phyloP scores from a whole-genome alignment of 1,140 invertebrate species.

The Bombus balteatus region DNA sequence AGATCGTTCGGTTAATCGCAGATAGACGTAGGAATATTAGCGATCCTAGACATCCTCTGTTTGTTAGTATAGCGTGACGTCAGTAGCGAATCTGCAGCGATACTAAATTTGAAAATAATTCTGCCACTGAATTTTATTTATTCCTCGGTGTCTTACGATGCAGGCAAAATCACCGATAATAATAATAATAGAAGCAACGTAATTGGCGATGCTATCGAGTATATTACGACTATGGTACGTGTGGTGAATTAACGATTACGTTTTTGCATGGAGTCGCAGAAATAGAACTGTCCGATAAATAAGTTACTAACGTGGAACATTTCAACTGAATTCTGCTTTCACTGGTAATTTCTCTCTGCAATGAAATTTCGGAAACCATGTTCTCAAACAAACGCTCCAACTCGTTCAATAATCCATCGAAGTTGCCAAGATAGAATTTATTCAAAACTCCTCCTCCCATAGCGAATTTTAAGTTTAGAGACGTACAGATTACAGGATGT shows the following conservation, averaged over 20 bases:
- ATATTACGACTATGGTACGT: not conserved
- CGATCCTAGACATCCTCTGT: not conserved
- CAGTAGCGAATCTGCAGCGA: no score
- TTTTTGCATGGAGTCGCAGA: not conserved
- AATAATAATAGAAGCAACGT: not conserved
- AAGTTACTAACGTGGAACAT: no score
- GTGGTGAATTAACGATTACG: not conserved
- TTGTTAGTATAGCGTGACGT: not conserved
- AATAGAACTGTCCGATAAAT: no score
- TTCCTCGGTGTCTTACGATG: not conserved
- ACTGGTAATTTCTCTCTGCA: no score
- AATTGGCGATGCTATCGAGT: not conserved
- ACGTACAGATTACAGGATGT: not conserved
- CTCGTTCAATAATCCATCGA: not conserved
- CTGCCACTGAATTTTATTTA: not conserved
- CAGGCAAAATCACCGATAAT: no score
- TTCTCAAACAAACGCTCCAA: not conserved
- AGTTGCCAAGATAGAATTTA: not conserved
- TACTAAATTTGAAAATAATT: not conserved
- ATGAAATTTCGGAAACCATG: not conserved
- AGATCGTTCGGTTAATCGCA: not conserved
- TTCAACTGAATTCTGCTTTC: not conserved
- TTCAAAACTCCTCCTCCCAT: not conserved
- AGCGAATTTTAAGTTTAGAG: not conserved
- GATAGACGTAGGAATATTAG: not conserved